Evolutionary conservation across 2,113 vertebrate species (phyloP).

Genomic region (Dermatemys mawii): DNA sequence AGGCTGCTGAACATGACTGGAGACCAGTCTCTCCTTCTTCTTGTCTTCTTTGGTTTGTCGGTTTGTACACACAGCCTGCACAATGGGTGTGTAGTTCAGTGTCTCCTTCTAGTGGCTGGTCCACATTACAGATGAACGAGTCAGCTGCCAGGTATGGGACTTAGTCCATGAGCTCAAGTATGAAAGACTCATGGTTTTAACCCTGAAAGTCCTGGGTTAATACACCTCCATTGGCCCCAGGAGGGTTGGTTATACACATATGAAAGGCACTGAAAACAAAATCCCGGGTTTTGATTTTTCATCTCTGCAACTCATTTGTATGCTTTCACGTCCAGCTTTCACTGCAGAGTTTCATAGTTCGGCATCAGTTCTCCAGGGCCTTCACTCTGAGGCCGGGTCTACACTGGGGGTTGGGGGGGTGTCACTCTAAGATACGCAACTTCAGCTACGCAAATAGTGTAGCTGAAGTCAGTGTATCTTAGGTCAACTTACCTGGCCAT

Average conservation of each 20-base stretch:
- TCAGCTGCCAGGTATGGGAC: background rate
- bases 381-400: too few species aligned
- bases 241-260: background rate
- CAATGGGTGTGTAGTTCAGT: background rate
- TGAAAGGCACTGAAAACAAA: background rate
- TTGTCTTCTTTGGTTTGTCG: too few species aligned
- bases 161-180: background rate
- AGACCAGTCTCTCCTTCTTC: too few species aligned
- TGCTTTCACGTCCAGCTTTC: background rate
- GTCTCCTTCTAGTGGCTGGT: background rate
- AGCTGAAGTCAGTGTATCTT: too few species aligned
- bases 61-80: too few species aligned
- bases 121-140: background rate
- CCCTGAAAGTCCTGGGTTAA: background rate
- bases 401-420: too few species aligned
- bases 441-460: too few species aligned
- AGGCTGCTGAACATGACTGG: too few species aligned
- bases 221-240: background rate
- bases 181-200: background rate
- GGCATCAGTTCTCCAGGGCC: background rate
- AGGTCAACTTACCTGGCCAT: too few species aligned
- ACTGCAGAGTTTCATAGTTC: too few species aligned
- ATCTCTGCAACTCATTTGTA: background rate
- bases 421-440: too few species aligned
- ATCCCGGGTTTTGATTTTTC: background rate